Percentiles rank a stretch among this genome's conserved stretches.
phyloP scores from a whole-genome alignment of 2,888 invertebrate species.

The Orgyia antiqua region DNA sequence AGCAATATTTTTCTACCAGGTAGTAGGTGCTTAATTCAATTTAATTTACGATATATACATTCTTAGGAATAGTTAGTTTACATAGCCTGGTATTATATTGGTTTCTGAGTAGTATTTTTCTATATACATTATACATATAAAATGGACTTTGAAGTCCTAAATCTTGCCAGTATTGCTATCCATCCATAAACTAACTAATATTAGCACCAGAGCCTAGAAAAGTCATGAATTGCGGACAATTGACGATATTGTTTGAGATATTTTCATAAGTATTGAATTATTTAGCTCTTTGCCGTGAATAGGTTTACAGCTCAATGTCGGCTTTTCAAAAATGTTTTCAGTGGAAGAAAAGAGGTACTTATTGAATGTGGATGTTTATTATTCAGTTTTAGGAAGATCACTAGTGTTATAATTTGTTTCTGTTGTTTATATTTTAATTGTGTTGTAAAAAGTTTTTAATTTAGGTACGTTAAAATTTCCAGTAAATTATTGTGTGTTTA shows the following conservation, averaged over 20 bases:
- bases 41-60: constrained; percentile 44
- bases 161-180: constrained; percentile 72
- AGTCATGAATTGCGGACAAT: constrained; percentile 55
- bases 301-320: constrained; percentile 74
- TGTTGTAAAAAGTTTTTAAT: constrained; percentile 44
- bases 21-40: constrained; percentile 64
- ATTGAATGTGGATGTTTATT: constrained; percentile 64
- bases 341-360: constrained; percentile 73
- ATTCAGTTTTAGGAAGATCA: constrained; percentile 28
- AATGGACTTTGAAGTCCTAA: constrained; percentile 41
- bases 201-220: constrained; percentile 57
- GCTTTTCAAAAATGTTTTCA: constrained; percentile 72
- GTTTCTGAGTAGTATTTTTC: constrained; percentile 60
- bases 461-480: constrained; percentile 34
- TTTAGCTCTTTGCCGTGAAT: constrained; percentile 64
- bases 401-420: constrained; percentile 45
- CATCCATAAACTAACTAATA: constrained; percentile 66
- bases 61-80: constrained; percentile 46
- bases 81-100: constrained; percentile 58
- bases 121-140: constrained; percentile 31
- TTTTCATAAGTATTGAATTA: constrained; percentile 64
- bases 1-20: constrained; percentile 68
- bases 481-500: constrained; percentile 45
- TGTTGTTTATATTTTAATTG: constrained; percentile 36
- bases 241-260: constrained; percentile 55